Base-by-base conservation (phyloP, 2,797 vertebrate genomes). In the Hylomyscus alleni region DNA sequence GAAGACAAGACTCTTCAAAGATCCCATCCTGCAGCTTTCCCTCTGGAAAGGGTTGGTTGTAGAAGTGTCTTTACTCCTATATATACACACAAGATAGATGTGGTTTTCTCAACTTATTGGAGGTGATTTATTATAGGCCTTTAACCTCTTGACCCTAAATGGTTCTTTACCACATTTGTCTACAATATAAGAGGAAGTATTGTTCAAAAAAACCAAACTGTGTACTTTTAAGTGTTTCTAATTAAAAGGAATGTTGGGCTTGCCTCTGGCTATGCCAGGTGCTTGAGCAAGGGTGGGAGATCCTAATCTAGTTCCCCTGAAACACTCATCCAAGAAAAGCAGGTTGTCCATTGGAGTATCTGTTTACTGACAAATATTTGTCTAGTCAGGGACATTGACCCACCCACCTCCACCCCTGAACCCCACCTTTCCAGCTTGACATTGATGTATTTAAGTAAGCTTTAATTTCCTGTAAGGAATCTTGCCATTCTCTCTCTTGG, bases 331-430 rank as follows among this genome's bases (percentile, higher is more conserved):
- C 60, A 22, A 89, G 90, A 94, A 54, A 96, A 87, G 93, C 67
- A 89, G 86, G 40, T 75, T 92, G 72, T 19, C n/a, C 37, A 83
- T 1, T 91, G 72, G 87, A 81, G 91, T 11, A 44, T 62, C 22
- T 97, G 44, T 97, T 96, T 94, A 87, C 93, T 95, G 94, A 94
- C 6, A 94, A 90, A 94, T 97, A 88, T 97, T 97, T 98, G 95
- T 62, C 44, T n/a, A 94, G 1, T 78, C 11, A 44, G 34, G 22
- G 29, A 60, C 17, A 92, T 14, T 1, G 40, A 84, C 19, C 47
- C 89, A 89, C 78, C 65, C 58, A 52, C 58, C 0, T 1, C 60
- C 52, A 94, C 83, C 83, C 69, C 26, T 65, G 40, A 17, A 20
- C 54, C 17, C 29, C 9, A 15, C 78, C 83, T 87, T 52, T 37